Evolutionary conservation across 2,888 invertebrate genomes (phyloP).

Genomic region (Apamea anceps): DNA sequence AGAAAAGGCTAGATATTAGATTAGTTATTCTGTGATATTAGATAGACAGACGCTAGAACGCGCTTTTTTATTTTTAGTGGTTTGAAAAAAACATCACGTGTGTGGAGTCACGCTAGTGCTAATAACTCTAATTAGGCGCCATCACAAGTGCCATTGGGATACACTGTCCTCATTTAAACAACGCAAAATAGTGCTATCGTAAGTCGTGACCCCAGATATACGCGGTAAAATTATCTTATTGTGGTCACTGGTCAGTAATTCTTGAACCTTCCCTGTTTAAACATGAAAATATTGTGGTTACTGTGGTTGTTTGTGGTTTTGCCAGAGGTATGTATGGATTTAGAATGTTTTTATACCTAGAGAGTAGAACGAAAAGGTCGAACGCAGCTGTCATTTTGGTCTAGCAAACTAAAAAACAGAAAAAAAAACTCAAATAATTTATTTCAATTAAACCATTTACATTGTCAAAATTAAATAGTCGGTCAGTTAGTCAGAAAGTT

Average conservation of each 20-base stretch:
- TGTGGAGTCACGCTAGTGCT: background rate
- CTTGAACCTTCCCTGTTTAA: conserved; percentile 71
- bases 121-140: conserved; percentile 20
- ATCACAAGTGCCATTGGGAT: conserved; percentile 17
- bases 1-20: background rate
- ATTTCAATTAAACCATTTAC: no score
- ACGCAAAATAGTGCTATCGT: conserved; percentile 75
- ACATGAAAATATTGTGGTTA: conserved; percentile 79
- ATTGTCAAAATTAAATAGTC: no score
- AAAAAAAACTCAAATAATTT: no score
- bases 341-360: background rate
- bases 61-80: background rate
- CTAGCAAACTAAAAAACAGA: no score
- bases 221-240: conserved; percentile 60
- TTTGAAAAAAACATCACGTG: background rate
- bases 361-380: no score
- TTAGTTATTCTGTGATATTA: background rate
- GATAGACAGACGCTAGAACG: background rate
- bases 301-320: conserved; percentile 68
- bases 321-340: conserved; percentile 73
- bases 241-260: conserved; percentile 69
- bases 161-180: conserved; percentile 52
- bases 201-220: conserved; percentile 70
- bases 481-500: no score
- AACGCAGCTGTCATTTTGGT: no score